A percentile compares a stretch with the other conserved stretches of the same genome.
phyloP scores from a whole-genome alignment of 2,888 invertebrate species.

The Liodrosophila aerea region DNA sequence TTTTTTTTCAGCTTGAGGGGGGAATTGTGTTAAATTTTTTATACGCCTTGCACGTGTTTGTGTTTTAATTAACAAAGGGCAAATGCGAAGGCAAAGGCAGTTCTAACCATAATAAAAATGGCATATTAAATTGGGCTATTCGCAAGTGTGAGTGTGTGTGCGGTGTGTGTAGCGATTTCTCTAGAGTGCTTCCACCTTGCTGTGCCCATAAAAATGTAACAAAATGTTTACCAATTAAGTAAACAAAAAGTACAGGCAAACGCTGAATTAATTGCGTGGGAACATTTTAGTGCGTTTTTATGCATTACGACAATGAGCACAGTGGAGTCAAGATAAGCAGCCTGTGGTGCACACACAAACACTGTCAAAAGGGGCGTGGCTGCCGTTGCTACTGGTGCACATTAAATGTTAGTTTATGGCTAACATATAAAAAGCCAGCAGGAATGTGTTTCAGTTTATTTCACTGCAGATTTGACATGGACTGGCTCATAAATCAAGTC shows the following conservation, averaged over 20 bases:
- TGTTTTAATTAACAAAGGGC: conserved; percentile 76
- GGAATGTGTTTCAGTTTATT: conserved; percentile 47
- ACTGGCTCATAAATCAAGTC: conserved; percentile 60
- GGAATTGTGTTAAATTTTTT: conserved; percentile 56
- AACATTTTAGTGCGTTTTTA: conserved; percentile 75
- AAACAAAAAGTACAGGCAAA: conserved; percentile 66
- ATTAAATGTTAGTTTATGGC: conserved; percentile 63
- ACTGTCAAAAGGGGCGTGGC: conserved; percentile 15
- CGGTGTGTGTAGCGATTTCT: conserved; percentile 37
- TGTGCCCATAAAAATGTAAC: conserved; percentile 70
- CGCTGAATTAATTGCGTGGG: conserved; percentile 77
- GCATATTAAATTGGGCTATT: conserved; percentile 61
- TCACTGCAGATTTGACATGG: conserved; percentile 56
- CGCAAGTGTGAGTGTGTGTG: conserved; percentile 24
- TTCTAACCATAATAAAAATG: conserved; percentile 72
- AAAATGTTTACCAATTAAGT: conserved; percentile 78
- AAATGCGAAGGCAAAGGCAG: conserved; percentile 13
- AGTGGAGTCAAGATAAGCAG: too few relatives aligned
- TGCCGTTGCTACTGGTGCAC: conserved; percentile 38
- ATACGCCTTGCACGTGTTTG: conserved; percentile 75
- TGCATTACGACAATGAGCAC: conserved; percentile 69
- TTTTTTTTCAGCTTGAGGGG: neutral
- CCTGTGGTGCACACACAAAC: neutral
- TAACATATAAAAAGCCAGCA: conserved; percentile 53
- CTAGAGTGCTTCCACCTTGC: conserved; percentile 63